Evolutionary conservation across 1,140 invertebrate species (phyloP), one percentile per base, ranked within the genome.

Genomic region (Oncopodura yosiiana): DNA sequence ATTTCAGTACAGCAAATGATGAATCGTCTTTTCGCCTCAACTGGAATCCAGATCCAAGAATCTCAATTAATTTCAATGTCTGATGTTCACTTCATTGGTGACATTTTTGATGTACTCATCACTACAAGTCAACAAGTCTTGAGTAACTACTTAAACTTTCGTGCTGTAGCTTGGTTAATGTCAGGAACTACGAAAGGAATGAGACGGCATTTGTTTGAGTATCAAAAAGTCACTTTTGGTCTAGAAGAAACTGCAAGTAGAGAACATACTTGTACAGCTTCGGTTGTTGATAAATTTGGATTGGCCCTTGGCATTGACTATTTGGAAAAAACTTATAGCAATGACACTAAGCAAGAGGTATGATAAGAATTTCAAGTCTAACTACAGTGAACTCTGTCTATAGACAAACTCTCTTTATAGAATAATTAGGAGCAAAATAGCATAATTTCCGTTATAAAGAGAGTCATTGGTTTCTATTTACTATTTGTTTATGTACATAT

Each of bases 111-210:
- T 2, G 61, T 76, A 1, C 52, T 77, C 1, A 61, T 62, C 16
- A 58, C 62, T 6, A 71, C 69, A 11, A 56, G 65, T 3, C 55
- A 64, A 24, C 69, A 69, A 56, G 70, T 76, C 59, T 66, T 89
- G 58, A 74, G 83, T 27, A 85, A 89, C 72, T 85, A 90, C 71
- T 65, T 90, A 45, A 70, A 93, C 18, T 93, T 88, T 87, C 74
- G 88, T 56, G 89, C 93, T 65, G 82, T 92, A 43, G 74, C 71
- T 60, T 70, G 52, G 63, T 60, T 74, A 24, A 64, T 72, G 14
- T 61, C 64, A 23, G 74, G 75, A 53, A 66, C 76, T n/a, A 71
- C 69, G 1, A 55, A 68, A 16, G 63, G 68, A 54, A 72, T 75
- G 62, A 64, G 67, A 48, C 57, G 69, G 38, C 56, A 74, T 19